These are phyloP conservation scores for Lepidurus couesii DNA, from an alignment of 1,140 invertebrate species.

Conservation along the genomic window DNA sequence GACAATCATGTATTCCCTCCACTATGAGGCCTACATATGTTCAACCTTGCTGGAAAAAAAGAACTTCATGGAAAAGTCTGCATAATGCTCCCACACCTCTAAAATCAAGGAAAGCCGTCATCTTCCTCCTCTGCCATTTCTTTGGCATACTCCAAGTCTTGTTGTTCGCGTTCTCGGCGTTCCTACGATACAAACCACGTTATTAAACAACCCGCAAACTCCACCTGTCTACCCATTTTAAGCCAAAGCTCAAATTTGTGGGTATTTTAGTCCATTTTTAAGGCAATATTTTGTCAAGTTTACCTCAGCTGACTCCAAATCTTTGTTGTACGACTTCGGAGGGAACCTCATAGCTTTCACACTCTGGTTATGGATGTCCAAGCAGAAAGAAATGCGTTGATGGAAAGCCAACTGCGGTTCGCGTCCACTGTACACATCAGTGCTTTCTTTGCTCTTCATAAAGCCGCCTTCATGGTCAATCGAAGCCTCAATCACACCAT, in stretches of 20 bases:
- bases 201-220: constrained; percentile 28
- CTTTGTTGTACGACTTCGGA: constrained; percentile 96
- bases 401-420: constrained; percentile 96
- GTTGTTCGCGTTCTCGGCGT: constrained; percentile 88
- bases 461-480: constrained; percentile 92
- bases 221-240: not conserved
- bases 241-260: not conserved
- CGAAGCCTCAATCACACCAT: constrained; percentile 96
- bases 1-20: not conserved
- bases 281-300: not conserved
- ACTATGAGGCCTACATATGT: not conserved
- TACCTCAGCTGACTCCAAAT: constrained; percentile 90
- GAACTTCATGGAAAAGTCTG: not conserved
- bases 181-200: constrained; percentile 51
- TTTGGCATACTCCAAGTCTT: constrained; percentile 94
- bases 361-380: constrained; percentile 96
- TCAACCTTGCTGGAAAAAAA: not conserved
- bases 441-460: constrained; percentile 94
- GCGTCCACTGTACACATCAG: constrained; percentile 93
- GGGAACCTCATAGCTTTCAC: constrained; percentile 99
- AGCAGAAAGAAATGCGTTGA: constrained; percentile 94
- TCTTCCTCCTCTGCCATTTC: constrained; percentile 99
- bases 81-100: constrained; percentile 35
- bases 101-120: constrained; percentile 50
- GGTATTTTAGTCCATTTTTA: not conserved